These are phyloP conservation scores for Corythornis madagascariensis DNA, from an alignment of 2,113 vertebrate genomes.

Conservation along the genomic window DNA sequence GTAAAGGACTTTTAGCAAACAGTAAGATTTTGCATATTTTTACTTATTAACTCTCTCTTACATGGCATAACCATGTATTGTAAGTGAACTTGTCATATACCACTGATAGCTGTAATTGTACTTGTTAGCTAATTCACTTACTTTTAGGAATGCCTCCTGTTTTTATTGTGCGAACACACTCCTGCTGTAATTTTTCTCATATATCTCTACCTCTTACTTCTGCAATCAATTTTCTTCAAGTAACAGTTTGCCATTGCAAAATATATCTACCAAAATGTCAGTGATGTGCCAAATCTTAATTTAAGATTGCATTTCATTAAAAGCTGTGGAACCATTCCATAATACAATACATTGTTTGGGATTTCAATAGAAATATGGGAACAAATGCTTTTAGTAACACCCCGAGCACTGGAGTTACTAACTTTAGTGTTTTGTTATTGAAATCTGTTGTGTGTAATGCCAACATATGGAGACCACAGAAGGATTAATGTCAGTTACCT, in stretches of 20 bases:
- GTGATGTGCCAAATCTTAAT: neutral
- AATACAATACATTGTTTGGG: neutral
- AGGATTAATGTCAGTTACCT: neutral
- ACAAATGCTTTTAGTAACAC: neutral
- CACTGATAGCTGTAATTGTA: neutral
- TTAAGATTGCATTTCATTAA: neutral
- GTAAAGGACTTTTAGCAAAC: slow-evolving; percentile 92
- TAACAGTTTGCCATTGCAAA: neutral
- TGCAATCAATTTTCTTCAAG: neutral
- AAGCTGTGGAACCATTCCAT: neutral
- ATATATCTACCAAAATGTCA: neutral
- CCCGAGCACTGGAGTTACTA: neutral
- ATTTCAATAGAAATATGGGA: neutral
- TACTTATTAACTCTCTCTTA: neutral
- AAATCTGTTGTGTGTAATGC: neutral
- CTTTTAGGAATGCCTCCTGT: neutral
- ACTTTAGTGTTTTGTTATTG: neutral
- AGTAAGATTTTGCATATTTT: slow-evolving; percentile 76
- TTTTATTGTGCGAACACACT: neutral
- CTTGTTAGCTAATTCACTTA: neutral
- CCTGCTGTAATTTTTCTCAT: neutral
- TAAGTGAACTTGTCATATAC: neutral
- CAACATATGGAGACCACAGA: neutral
- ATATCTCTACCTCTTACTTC: neutral
- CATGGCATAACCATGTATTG: neutral